Base-by-base conservation (phyloP, 2,113 vertebrate genomes). In the Malurus elegans region DNA sequence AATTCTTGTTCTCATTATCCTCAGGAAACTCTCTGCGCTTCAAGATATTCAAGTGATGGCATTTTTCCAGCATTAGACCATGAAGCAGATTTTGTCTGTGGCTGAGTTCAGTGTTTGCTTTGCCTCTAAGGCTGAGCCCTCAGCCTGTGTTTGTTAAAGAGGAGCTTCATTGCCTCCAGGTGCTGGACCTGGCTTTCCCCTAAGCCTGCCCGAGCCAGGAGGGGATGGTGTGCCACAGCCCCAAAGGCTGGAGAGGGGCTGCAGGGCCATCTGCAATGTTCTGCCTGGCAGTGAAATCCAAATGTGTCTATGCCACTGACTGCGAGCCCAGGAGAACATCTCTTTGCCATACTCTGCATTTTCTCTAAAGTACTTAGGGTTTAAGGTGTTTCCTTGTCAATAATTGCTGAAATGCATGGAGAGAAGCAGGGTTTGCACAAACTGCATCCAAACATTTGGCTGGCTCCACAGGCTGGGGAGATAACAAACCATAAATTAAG, bases 401-500 rank as follows among this genome's bases (percentile, higher is more conserved):
- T 86, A 84, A 45, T n/a, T 80, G 56, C 40, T 83, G 40, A 28
- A 80, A 71, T 29, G 64, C 19, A n/a, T 32, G 66, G 79, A 60
- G 58, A 64, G 56, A 79, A 93, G 64, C 20, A 28, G 51, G 31
- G 10, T 86, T 93, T 88, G 56, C 69, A 84, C 4, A 2, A 67
- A 45, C 69, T 74, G 26, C 28, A 32, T 80, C 80, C 75, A 78
- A 40, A 57, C 36, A 17, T 84, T 86, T 79, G 60, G 25, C 72
- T 53, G 69, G 24, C 70, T 97, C 75, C 60, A 29, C 1, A 53
- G 53, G 31, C 75, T n/a, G 36, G 89, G 85, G 86, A 96, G 94
- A 92, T 48, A 90, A 88, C 34, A 83, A 88, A 66, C 36, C 60
- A 74, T 78, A 93, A 83, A 80, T 80, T 44, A 83, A 79, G 67